Evolutionary conservation across 1,140 invertebrate species (phyloP).

Genomic region (Cotesia chilonis): DNA sequence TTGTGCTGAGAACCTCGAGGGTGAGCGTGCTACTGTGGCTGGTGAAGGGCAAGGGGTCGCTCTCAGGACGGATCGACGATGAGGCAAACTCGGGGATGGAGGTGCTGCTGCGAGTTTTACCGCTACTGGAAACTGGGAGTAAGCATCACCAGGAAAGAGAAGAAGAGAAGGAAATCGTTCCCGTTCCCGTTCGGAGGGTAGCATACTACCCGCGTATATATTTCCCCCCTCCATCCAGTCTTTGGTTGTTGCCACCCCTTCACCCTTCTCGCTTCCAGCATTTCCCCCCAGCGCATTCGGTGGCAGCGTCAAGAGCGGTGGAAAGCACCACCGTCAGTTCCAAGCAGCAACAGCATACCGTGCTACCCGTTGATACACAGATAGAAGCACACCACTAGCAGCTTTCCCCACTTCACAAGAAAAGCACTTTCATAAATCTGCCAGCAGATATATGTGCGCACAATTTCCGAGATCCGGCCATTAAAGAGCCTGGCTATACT

Average conservation of each 20-base stretch:
- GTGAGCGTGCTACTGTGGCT: not conserved
- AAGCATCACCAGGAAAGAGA: slow-evolving; percentile 19
- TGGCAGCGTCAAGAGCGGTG: slow-evolving; percentile 28
- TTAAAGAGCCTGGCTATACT: slow-evolving; percentile 69
- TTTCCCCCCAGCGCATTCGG: slow-evolving; percentile 16
- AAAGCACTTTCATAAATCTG: slow-evolving; percentile 87
- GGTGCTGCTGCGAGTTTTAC: not conserved
- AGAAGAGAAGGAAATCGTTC: slow-evolving; percentile 10
- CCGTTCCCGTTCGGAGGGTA: slow-evolving; percentile 10
- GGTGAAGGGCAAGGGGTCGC: not conserved
- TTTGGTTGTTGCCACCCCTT: slow-evolving; percentile 33
- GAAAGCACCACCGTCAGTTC: slow-evolving; percentile 31
- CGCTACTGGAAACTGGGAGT: slow-evolving; percentile 23
- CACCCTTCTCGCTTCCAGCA: slow-evolving; percentile 18
- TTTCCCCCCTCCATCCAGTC: slow-evolving; percentile 50
- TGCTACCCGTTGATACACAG: no score
- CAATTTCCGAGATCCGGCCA: slow-evolving; percentile 87
- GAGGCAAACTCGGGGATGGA: not conserved
- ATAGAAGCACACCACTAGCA: slow-evolving; percentile 47
- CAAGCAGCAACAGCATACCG: slow-evolving; percentile 34
- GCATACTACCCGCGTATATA: slow-evolving; percentile 49
- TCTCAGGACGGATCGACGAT: not conserved
- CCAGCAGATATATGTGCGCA: slow-evolving; percentile 85
- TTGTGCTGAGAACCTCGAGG: slow-evolving; percentile 7
- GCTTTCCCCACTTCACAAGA: slow-evolving; percentile 68